Evolutionary conservation across 2,888 invertebrate genomes (phyloP), one percentile per base, ranked within the genome.

Genomic region (Helicoverpa assulta): DNA sequence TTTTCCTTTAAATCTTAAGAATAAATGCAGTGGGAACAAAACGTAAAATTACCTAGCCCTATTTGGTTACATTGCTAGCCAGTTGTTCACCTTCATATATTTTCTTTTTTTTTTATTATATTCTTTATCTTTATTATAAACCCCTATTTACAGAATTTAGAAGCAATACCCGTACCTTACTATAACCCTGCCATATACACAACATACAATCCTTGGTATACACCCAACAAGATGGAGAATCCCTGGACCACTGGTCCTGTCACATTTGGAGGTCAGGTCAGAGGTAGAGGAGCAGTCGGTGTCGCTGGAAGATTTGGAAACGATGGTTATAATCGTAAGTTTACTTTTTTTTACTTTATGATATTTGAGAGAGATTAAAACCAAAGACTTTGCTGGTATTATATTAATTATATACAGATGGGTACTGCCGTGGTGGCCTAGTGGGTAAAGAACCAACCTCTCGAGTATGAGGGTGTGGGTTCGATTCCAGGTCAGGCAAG

Each of bases 261-360:
- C 0, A 16, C 29, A 0, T 77, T 75, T 33, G 65, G 80, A 5
- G 80, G 80, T 0, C 37, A 29, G 0, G 56, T 63, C 0, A 29
- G 12, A 6, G 65, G 21, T 8, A 19, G 58, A 40, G 76, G 76
- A 19, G 14, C 26, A 5, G 64, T 74, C 47, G 61, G 12, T 12
- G 40, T 74, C 0, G n/a, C 1, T 7, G 64, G 54, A n/a, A 1
- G 0, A 0, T 79, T 63, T 40, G 76, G 76, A 2, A 66, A 56
- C 18, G 16, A 66, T 2, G 66, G 76, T 14, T 14, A 10, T 60
- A 53, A 51, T 10, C 14, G 70, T 77, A 8, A 79, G 76, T 79
- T 2, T 51, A 10, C 6, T n/a, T 12, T 0, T 19, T 21, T 47
- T 14, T n/a, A n/a, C n/a, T n/a, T n/a, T n/a, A n/a, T n/a, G n/a